A percentile compares a stretch with the other conserved stretches of the same genome.
phyloP scores from a whole-genome alignment of 2,113 vertebrate genomes.

The Acinonyx jubatus region DNA sequence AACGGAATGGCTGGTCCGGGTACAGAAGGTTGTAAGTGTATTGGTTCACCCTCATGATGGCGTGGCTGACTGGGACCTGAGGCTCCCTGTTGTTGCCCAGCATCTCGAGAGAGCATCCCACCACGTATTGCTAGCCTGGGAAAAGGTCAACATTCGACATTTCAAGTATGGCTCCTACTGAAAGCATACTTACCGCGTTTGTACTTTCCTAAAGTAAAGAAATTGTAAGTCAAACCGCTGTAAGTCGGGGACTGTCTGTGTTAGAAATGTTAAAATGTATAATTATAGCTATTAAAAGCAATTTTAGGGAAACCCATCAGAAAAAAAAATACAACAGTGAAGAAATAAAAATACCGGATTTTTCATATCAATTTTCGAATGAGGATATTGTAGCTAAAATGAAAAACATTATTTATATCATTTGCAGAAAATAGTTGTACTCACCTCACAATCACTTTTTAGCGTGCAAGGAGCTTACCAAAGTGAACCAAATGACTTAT shows the following conservation, averaged over 20 bases:
- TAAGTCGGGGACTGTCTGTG: not conserved
- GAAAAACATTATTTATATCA: not conserved
- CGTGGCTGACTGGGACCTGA: not conserved
- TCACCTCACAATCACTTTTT: not conserved
- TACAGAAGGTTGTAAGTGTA: not conserved
- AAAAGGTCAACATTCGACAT: not conserved
- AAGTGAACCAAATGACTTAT: conserved; percentile 40
- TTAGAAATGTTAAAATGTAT: conserved; percentile 14
- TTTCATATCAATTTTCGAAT: conserved; percentile 30
- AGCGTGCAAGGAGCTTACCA: not conserved
- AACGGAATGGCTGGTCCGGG: not conserved
- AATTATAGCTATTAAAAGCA: conserved; percentile 26
- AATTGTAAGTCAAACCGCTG: not conserved
- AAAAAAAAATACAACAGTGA: not conserved
- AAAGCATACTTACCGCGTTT: not conserved
- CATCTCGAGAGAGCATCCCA: not conserved
- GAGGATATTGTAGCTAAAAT: conserved; percentile 16
- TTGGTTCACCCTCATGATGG: not conserved
- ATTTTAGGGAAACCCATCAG: not conserved
- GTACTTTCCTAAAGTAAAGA: not conserved
- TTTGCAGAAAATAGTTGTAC: conserved; percentile 11
- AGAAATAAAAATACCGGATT: not conserved
- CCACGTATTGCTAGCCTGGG: not conserved
- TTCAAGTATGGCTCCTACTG: not conserved
- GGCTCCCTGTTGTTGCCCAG: not conserved